Conservation (phyloP, 1,140 invertebrate genomes). For the Magallana angulata region DNA sequence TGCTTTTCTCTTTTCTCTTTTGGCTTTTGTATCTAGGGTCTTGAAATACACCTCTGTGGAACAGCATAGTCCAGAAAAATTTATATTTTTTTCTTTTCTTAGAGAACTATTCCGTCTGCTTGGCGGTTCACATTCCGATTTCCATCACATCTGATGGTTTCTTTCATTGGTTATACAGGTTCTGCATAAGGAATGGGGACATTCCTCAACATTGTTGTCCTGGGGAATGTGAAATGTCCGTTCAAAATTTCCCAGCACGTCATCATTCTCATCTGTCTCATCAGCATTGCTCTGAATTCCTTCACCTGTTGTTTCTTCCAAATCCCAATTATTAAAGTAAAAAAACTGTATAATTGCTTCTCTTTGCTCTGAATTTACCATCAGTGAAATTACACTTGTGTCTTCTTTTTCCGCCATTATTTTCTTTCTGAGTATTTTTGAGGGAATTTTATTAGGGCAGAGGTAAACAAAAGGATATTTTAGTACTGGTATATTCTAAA, state of each 20-base stretch:
- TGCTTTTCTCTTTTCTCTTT: too few species aligned
- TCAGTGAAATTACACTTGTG: not conserved
- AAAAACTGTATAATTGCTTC: slow-evolving; percentile 2
- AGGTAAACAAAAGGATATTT: too few species aligned
- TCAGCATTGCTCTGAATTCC: not conserved
- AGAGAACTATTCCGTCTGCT: not conserved
- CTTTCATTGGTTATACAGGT: not conserved
- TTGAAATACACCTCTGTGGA: not conserved
- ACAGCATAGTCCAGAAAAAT: slow-evolving; percentile 10
- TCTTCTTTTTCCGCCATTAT: not conserved
- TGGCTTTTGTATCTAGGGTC: not conserved
- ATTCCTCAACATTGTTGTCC: not conserved
- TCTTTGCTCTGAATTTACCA: not conserved
- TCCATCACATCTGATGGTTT: not conserved
- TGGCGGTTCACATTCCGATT: not conserved
- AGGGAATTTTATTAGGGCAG: too few species aligned
- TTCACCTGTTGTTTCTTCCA: not conserved
- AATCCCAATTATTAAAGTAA: not conserved
- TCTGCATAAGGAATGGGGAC: not conserved
- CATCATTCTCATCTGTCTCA: not conserved
- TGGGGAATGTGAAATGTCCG: not conserved
- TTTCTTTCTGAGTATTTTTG: not conserved
- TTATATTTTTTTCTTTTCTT: slow-evolving; percentile 4
- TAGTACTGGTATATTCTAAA: too few species aligned
- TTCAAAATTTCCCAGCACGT: not conserved